Evolutionary conservation across 2,888 invertebrate species (phyloP), one percentile per base, ranked within the genome.

Genomic region (Phanerotoma sp.): DNA sequence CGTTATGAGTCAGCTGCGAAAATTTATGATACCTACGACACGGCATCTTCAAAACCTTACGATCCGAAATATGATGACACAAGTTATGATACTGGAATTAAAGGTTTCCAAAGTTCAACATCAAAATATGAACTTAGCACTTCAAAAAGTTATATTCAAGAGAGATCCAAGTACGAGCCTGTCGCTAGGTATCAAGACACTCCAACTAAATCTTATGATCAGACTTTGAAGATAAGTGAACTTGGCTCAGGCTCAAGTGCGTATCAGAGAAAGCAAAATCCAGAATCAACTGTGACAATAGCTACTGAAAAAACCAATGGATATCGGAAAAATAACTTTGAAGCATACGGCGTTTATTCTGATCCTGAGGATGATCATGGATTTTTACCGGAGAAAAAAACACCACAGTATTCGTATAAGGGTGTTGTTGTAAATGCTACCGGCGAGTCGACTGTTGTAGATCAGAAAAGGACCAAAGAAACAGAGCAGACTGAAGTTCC

Each of bases 341-440:
- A 77, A 52, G 75, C 74, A n/a, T 77, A 75, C 47, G 77, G 77
- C 0, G 77, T 77, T 11, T 77, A 77, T 21, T 74, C 77, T 9
- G 77, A 77, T 55, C 75, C 76, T 1, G 77, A 77, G 56, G 77
- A 77, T 38, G 77, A 77, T 46, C 77, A 77, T 49, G 77, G 77
- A 0, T 77, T 77, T 52, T 48, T 69, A 16, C 58, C 75, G 1
- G 72, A 75, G 15, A 77, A 77, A 47, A 76, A 77, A 56, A 52
- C 66, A 4, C 71, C 77, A 0, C 76, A 73, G 48, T 76, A 76
- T 44, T 70, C 71, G 4, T 76, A 74, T 54, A 77, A 77, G 48
- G 77, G 77, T 6, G 74, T 77, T 10, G 71, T 77, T n/a, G 77
- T 77, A 11, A 77, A 77, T 49, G 75, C 71, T 6, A 75, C 71